These are phyloP conservation scores for Ophraella communa DNA, from an alignment of 2,888 invertebrate species.

Conservation along the genomic window DNA sequence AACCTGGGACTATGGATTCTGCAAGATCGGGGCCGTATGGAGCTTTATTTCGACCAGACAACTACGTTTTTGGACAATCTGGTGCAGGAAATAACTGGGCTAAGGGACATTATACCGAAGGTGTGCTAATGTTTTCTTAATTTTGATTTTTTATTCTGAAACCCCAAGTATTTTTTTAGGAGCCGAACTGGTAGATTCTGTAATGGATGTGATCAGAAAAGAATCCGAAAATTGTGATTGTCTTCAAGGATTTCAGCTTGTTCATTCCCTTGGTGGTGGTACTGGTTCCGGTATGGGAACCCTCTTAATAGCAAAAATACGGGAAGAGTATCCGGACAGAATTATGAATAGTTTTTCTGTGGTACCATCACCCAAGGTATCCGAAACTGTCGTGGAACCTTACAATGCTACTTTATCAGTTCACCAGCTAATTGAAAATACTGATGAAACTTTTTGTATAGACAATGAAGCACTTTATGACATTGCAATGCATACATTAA, in stretches of 20 bases:
- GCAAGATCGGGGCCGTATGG: constrained; percentile 86
- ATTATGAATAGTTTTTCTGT: constrained; percentile 88
- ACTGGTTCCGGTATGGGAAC: constrained; percentile 85
- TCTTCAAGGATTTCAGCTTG: constrained; percentile 82
- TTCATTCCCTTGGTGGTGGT: constrained; percentile 82
- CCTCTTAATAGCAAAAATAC: constrained; percentile 85
- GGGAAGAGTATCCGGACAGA: constrained; percentile 90
- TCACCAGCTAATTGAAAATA: constrained; percentile 87
- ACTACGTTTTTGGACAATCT: constrained; percentile 79
- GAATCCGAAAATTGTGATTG: constrained; percentile 94
- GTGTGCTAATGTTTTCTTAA: not conserved
- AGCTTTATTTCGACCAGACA: constrained; percentile 89
- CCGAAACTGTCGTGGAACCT: constrained; percentile 80
- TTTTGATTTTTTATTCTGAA: not conserved
- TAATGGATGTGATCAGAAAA: constrained; percentile 83
- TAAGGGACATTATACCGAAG: constrained; percentile 89
- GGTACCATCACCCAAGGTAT: constrained; percentile 79
- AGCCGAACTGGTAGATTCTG: constrained; percentile 83
- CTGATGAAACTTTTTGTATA: constrained; percentile 88
- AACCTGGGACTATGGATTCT: constrained; percentile 89
- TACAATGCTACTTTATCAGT: constrained; percentile 89
- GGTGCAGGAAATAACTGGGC: constrained; percentile 91
- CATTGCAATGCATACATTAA: constrained; percentile 86
- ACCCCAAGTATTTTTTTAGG: constrained; percentile 50
- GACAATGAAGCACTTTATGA: constrained; percentile 82